Base-by-base conservation (phyloP, 2,113 vertebrate species). In the Xiphophorus maculatus region DNA sequence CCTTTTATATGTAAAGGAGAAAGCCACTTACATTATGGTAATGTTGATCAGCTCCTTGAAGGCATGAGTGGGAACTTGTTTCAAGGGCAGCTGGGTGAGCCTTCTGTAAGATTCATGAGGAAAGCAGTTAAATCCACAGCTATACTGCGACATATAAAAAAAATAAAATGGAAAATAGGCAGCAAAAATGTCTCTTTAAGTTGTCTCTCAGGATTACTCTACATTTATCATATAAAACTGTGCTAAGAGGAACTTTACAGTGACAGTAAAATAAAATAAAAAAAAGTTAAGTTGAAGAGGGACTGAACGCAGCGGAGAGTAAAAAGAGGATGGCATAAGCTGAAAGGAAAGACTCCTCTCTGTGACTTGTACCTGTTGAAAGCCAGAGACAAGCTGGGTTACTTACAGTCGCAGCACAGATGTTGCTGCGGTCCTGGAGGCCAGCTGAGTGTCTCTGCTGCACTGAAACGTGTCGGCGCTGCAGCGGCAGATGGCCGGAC, bases 41-140 rank as follows among this genome's bases (percentile, higher is more conserved):
- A 96, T 87, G 90, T 96, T 96, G 87, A 90, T 90, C 79, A 97
- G 94, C 82, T 95, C 95, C 89, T 90, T 95, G 92, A 98, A 97
- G 15, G 96, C 94, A 1, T 95, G 90, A 74, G 94, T 93, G 70
- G 94, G 93, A 58, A 97, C 94, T 88, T 95, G 90, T 93, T 93
- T 95, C 81, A 96, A 83, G 60, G 94, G 90, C 84, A 97, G 94
- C 65, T 96, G 95, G 61, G 85, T 93, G 77, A 98, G 90, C 37
- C 94, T 93, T 87, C 96, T 97, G 93, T 68, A 90, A 78, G 58
- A 87, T 29, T 70, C 37, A 84, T 17, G 79, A 73, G 64, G 5
- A 2, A 65, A 58, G 33, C 25, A 35, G 32, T 77, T 69, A 73
- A 68, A 29, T 76, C 27, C n/a, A 73, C 19, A 65, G 63, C 42